These are phyloP conservation scores for Heliornis fulica DNA, from an alignment of 2,113 vertebrate species.

Conservation along the genomic window DNA sequence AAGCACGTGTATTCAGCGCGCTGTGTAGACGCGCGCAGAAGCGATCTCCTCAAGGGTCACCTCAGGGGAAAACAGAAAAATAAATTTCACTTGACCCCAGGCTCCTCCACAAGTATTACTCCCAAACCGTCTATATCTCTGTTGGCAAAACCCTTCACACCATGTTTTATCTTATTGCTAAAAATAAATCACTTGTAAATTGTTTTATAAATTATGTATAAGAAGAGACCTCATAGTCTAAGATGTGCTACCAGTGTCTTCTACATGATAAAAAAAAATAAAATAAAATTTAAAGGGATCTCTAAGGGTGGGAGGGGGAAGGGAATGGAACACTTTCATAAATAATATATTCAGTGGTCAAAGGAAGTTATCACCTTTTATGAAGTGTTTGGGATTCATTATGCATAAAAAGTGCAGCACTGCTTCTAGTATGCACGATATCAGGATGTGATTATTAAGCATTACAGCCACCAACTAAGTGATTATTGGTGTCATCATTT, in stretches of 20 bases:
- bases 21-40: background rate
- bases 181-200: conserved; percentile 82
- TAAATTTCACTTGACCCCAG: conserved; percentile 31
- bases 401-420: conserved; percentile 66
- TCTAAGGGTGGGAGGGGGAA: conserved; percentile 48
- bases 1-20: background rate
- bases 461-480: conserved; percentile 57
- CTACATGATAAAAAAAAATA: conserved; percentile 49
- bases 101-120: conserved; percentile 3
- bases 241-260: conserved; percentile 62
- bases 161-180: conserved; percentile 73
- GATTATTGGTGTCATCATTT: conserved; percentile 69
- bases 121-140: background rate
- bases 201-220: conserved; percentile 83
- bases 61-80: background rate
- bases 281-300: conserved; percentile 29
- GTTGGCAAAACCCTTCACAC: conserved; percentile 66
- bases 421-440: background rate
- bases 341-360: conserved; percentile 80
- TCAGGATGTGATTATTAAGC: conserved; percentile 37
- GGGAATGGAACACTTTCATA: conserved; percentile 65
- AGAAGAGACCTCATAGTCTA: conserved; percentile 71
- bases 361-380: conserved; percentile 79
- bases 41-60: background rate
- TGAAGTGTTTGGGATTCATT: conserved; percentile 75